A percentile compares a stretch with the other conserved stretches of the same genome.
Conservation (phyloP, 2,113 vertebrate species). For the Paratilapia polleni region DNA sequence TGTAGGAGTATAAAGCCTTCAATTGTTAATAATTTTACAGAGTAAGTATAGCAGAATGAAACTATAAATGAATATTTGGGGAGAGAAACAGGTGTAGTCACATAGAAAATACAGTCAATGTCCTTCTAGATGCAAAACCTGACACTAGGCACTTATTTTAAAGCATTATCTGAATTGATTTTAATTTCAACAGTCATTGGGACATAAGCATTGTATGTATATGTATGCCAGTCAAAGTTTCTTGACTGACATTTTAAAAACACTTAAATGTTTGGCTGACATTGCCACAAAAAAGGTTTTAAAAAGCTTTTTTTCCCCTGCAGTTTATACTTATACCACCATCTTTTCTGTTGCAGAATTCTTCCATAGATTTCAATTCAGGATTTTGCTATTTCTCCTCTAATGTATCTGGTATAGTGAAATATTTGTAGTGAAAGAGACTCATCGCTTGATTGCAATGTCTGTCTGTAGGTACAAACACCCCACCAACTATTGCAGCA, state of each 20-base stretch:
- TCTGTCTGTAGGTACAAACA: conserved; percentile 83
- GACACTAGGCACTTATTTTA: not conserved
- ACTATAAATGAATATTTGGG: not conserved
- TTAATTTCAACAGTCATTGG: not conserved
- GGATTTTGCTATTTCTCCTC: not conserved
- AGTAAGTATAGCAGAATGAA: not conserved
- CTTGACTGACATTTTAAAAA: not conserved
- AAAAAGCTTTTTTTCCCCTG: not conserved
- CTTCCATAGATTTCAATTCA: not conserved
- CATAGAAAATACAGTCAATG: not conserved
- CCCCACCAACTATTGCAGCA: conserved; percentile 85
- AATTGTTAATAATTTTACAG: not conserved
- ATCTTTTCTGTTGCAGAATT: not conserved
- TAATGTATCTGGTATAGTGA: not conserved
- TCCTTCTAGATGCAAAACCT: not conserved
- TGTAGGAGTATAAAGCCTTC: not conserved
- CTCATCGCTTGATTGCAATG: not conserved
- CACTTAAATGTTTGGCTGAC: not conserved
- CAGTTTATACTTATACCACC: not conserved
- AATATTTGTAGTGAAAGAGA: not conserved
- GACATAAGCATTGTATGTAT: not conserved
- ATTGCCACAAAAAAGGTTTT: not conserved
- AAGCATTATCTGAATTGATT: not conserved
- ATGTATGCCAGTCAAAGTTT: not conserved
- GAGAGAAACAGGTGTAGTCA: not conserved